Conservation (phyloP, 1,140 invertebrate species). For the Lethrus apterus region DNA sequence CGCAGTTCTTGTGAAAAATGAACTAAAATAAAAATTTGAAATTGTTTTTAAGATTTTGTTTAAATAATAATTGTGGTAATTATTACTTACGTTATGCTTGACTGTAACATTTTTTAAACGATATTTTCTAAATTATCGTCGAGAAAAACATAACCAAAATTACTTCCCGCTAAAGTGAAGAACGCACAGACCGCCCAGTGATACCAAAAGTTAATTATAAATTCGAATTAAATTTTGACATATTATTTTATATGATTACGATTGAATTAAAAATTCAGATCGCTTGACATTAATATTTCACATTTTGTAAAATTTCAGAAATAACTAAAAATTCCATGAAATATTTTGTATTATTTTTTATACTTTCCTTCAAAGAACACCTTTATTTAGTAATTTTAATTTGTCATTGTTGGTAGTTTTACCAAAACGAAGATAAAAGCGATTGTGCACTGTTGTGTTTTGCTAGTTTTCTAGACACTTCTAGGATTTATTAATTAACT, state of each 20-base stretch:
- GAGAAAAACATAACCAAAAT: neutral
- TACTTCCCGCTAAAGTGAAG: constrained; percentile 8
- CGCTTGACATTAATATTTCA: no score
- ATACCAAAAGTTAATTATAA: no score
- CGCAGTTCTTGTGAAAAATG: neutral
- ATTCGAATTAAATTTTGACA: no score
- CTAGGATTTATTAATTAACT: constrained; percentile 13
- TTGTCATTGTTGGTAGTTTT: neutral
- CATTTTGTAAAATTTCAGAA: no score
- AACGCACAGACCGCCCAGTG: no score
- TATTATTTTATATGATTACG: no score
- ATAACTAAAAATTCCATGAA: no score
- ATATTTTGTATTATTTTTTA: no score
- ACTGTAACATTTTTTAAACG: constrained; percentile 3
- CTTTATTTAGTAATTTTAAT: no score
- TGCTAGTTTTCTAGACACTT: constrained; percentile 16
- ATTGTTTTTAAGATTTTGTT: neutral
- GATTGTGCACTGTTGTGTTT: constrained; percentile 15
- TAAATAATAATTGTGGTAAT: constrained; percentile 1
- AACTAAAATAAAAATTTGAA: neutral
- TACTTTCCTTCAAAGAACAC: no score
- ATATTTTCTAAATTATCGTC: neutral
- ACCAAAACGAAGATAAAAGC: constrained; percentile 8
- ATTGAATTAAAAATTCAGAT: no score
- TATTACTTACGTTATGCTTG: constrained; percentile 5